Base-by-base conservation (phyloP, 64 coral and sea anemone species). In the Actinia equina region DNA sequence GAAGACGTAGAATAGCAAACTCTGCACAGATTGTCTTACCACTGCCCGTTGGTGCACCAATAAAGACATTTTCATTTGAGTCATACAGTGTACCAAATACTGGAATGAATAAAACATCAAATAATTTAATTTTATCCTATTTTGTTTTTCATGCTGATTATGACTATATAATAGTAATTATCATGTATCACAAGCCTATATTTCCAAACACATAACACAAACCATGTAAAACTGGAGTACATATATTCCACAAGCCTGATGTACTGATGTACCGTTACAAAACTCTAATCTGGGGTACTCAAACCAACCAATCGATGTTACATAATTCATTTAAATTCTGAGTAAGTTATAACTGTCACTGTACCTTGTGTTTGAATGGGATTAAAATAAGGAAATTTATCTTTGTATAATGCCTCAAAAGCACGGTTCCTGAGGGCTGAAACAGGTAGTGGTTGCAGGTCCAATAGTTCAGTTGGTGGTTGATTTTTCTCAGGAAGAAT, bases 1-100 rank as follows among this genome's bases (percentile, higher is more conserved):
- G 89, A 51, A 99, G 88, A 77, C 93, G 88, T 4, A 99, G 88
- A 43, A 99, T 89, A 70, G 97, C 91, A 87, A 99, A 99, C 82
- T 99, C 97, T 10, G 97, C 97, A 91, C 97, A 99, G 51, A 99
- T 99, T 7, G 97, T 99, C 79, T 99, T 99, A 2, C 97, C 97
- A 89, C 97, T 99, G 14, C 97, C 97, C 59, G 97, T 95, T 9
- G 97, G 97, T 44, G 97, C 97, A 87, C 97, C 97, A 80, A 99
- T 95, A 14, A 99, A 87, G 20, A 94, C 97, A 89, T 99, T 99
- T 44, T 99, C 97, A 91, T 95, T 91, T n/a, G 97, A 99, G 86
- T 95, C 94, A 85, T 95, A 99, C 80, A 99, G 63, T 5, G 97
- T 99, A 84, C 94, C 95, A 65, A 99, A 99, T 43, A 99, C 97